Percentiles rank a stretch among this genome's conserved stretches.
These are phyloP conservation scores for Ictidomys tridecemlineatus DNA, from an alignment of 2,113 vertebrate species.

Conservation along the genomic window DNA sequence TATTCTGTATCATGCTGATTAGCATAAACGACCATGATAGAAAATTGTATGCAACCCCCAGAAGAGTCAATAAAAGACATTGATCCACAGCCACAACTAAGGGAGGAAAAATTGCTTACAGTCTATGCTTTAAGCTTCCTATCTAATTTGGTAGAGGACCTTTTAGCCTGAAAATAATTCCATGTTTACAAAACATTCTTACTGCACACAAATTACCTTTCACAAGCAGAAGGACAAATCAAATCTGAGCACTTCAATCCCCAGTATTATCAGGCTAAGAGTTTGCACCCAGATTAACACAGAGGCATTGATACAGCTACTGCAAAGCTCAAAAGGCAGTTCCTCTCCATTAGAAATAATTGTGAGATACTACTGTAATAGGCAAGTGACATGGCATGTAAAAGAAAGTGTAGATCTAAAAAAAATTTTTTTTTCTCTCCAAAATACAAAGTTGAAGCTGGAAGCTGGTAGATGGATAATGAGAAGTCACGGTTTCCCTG, in stretches of 20 bases:
- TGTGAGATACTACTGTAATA: background rate
- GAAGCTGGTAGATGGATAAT: background rate
- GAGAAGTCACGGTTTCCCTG: background rate
- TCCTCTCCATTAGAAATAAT: background rate
- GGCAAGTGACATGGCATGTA: background rate
- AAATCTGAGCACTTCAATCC: background rate
- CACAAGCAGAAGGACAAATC: background rate
- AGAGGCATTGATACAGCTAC: background rate
- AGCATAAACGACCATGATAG: constrained; percentile 68
- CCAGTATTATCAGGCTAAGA: background rate
- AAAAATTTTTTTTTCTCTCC: background rate
- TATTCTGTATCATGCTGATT: constrained; percentile 54
- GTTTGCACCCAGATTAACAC: background rate
- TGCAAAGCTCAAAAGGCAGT: background rate
- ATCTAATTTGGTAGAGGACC: constrained; percentile 38
- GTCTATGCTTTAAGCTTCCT: constrained; percentile 2
- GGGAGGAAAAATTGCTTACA: background rate
- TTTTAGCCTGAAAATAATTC: constrained; percentile 37
- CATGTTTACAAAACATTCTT: constrained; percentile 27
- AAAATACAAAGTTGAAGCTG: constrained; percentile 35
- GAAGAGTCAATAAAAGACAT: constrained; percentile 67
- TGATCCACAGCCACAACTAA: background rate
- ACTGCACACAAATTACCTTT: background rate
- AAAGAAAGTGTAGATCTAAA: background rate
- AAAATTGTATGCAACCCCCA: constrained; percentile 69